phyloP scores from a whole-genome alignment of 1,140 invertebrate species.

The Elysia chlorotica region DNA sequence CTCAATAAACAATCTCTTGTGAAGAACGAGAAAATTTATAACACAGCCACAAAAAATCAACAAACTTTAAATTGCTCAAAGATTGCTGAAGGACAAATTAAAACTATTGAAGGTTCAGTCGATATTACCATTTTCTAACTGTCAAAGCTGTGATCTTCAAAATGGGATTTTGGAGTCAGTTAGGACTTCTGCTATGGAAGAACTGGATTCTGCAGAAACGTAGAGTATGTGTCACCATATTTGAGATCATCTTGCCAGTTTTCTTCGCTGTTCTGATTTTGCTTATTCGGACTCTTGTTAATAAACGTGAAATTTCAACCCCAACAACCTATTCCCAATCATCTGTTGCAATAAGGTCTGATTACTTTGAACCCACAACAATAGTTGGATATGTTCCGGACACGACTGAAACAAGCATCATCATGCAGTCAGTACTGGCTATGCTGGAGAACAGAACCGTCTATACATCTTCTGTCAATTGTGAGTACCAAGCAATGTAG shows the following conservation, averaged over 20 bases:
- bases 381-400: conserved; percentile 21
- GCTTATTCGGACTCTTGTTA: conserved; percentile 34
- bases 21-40: no score
- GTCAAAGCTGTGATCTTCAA: no score
- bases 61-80: no score
- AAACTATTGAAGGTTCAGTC: no score
- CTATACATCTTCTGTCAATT: no score
- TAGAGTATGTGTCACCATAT: conserved; percentile 40
- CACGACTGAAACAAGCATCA: conserved; percentile 12
- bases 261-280: conserved; percentile 47
- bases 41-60: no score
- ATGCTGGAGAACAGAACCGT: no score
- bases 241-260: conserved; percentile 49
- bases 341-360: not conserved
- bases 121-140: no score
- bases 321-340: conserved; percentile 13
- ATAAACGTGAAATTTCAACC: conserved; percentile 24
- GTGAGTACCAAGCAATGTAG: no score
- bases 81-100: no score
- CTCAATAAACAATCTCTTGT: no score
- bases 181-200: conserved; percentile 54
- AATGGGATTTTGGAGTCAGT: conserved; percentile 33
- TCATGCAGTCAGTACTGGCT: no score
- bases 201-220: conserved; percentile 50
- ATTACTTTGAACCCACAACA: not conserved